A percentile compares a stretch with the other conserved stretches of the same genome.
Conservation (phyloP, 2,113 vertebrate species). For the Nothocercus julius region DNA sequence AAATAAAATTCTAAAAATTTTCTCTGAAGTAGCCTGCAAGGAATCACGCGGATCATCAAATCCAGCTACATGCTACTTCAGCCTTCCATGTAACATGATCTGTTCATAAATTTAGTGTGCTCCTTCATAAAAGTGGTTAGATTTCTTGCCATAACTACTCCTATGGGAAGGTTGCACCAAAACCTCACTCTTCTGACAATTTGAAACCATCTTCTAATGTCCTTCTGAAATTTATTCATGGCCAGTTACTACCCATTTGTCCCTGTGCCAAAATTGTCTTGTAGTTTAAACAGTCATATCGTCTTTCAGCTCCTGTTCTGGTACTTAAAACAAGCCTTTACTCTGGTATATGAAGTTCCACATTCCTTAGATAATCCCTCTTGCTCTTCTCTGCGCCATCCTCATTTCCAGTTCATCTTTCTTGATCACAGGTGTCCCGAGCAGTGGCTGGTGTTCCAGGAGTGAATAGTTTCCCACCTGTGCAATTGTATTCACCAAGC, state of each 20-base stretch:
- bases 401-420: not conserved
- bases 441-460: not conserved
- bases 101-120: constrained; percentile 34
- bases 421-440: not conserved
- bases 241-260: constrained; percentile 25
- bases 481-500: not conserved
- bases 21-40: not conserved
- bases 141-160: constrained; percentile 31
- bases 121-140: not conserved
- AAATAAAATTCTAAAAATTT: constrained; percentile 15
- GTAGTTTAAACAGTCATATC: not conserved
- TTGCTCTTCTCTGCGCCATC: not conserved
- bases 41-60: not conserved
- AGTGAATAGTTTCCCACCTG: not conserved
- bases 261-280: not conserved
- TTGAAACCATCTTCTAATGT: constrained; percentile 6
- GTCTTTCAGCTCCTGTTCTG: constrained; percentile 12
- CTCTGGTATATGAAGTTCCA: fast-evolving
- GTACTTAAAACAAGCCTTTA: not conserved
- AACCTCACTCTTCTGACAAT: constrained; percentile 11
- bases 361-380: not conserved
- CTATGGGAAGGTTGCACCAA: constrained; percentile 24
- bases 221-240: constrained; percentile 7
- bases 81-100: not conserved
- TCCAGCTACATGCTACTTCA: constrained; percentile 2